These are phyloP conservation scores for Nesometra sesokonis DNA, from an alignment of 35 echinoderm and acorn worm genomes.

Conservation along the genomic window DNA sequence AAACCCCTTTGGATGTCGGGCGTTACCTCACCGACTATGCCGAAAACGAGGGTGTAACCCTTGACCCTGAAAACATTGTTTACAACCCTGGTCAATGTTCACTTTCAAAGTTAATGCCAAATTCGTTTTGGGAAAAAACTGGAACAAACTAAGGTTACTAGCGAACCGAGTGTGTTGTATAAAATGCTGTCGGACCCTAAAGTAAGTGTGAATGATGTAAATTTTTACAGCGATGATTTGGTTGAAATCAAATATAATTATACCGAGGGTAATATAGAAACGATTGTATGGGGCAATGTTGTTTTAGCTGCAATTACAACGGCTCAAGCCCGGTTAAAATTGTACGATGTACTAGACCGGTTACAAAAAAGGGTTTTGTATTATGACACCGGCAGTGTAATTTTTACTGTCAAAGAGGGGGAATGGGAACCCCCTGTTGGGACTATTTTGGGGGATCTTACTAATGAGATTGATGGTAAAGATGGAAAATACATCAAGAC, in stretches of 20 bases:
- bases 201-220: no score
- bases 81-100: conserved; percentile 9
- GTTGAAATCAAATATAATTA: no score
- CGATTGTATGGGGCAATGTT: neutral
- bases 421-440: no score
- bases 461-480: no score
- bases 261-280: no score
- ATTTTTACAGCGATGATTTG: no score
- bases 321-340: neutral
- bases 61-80: conserved; percentile 1
- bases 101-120: conserved; percentile 11
- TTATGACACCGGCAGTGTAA: no score
- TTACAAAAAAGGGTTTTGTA: conserved; percentile 2
- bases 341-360: neutral
- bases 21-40: neutral
- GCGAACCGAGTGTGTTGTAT: neutral
- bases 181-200: neutral
- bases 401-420: no score
- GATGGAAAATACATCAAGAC: no score
- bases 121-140: conserved; percentile 14
- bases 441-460: no score
- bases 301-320: conserved; percentile 4
- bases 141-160: neutral
- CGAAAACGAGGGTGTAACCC: conserved; percentile 18
- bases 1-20: neutral